phyloP scores from a whole-genome alignment of 2,113 vertebrate genomes.

The Puffinus mauretanicus region DNA sequence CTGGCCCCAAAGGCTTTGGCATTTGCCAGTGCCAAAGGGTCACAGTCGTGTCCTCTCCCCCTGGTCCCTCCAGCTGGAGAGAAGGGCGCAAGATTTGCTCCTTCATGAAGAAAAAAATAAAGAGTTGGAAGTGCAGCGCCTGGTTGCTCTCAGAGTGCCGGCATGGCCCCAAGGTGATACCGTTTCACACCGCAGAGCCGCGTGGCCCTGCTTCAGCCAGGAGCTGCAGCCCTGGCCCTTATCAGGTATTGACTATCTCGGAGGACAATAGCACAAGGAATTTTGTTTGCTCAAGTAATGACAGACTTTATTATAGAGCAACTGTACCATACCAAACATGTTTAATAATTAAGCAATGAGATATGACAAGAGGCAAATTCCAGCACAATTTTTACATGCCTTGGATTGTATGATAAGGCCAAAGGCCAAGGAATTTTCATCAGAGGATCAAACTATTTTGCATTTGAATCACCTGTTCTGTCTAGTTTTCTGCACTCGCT shows the following conservation, averaged over 20 bases:
- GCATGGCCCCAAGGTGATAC: background rate
- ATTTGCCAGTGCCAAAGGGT: background rate
- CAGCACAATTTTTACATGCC: constrained; percentile 22
- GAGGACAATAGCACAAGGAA: background rate
- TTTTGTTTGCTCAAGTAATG: constrained; percentile 17
- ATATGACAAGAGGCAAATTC: constrained; percentile 37
- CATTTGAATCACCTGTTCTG: constrained; percentile 8
- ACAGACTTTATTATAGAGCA: constrained; percentile 5
- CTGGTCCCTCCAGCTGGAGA: background rate
- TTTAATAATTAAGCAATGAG: constrained; percentile 54
- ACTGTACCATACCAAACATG: background rate
- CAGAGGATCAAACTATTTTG: background rate
- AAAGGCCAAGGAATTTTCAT: constrained; percentile 23
- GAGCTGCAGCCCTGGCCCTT: background rate
- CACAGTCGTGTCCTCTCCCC: background rate
- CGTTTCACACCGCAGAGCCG: background rate
- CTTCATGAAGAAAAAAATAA: background rate
- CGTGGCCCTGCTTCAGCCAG: background rate
- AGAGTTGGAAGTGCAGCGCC: background rate
- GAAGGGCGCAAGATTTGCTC: background rate
- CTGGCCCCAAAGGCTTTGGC: background rate
- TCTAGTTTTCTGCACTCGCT: background rate
- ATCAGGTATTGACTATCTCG: background rate
- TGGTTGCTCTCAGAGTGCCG: background rate
- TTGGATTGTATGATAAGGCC: background rate